Percentiles rank a stretch among this genome's conserved stretches.
Evolutionary conservation across 2,888 invertebrate species (phyloP).

Genomic region (Phlogophora meticulosa): DNA sequence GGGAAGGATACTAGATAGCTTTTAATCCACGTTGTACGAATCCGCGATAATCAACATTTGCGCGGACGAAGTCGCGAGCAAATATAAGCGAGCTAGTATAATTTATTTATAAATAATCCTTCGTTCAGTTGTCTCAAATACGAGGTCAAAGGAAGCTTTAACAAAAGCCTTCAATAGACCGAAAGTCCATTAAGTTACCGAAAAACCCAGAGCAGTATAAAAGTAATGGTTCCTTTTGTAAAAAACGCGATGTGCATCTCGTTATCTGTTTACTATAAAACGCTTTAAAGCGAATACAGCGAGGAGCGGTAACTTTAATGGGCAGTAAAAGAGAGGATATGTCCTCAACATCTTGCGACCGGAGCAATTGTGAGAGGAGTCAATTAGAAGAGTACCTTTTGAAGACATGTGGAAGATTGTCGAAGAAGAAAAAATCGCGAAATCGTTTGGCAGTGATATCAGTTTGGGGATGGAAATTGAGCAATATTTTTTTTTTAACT

Average conservation of each 20-base stretch:
- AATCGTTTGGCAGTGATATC: too few species aligned
- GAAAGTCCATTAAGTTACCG: constrained; percentile 29
- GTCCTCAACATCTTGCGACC: constrained; percentile 22
- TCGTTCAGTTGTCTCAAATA: not conserved
- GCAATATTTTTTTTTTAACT: too few species aligned
- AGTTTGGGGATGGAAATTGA: too few species aligned
- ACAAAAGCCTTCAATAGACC: constrained; percentile 20
- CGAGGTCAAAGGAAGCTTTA: constrained; percentile 2
- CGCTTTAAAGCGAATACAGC: constrained; percentile 39
- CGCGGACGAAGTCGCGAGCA: too few species aligned
- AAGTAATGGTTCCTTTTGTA: constrained; percentile 31
- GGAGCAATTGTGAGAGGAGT: not conserved
- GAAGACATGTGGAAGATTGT: not conserved
- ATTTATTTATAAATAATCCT: too few species aligned
- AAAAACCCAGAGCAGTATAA: constrained; percentile 24
- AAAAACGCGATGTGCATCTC: constrained; percentile 39
- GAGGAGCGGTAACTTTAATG: constrained; percentile 58
- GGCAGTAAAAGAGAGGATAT: constrained; percentile 57
- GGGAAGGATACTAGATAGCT: too few species aligned
- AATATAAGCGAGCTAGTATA: too few species aligned
- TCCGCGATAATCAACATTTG: too few species aligned
- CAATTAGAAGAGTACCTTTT: constrained; percentile 12
- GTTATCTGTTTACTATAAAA: constrained; percentile 59
- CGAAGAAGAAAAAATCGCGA: too few species aligned
- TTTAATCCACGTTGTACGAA: too few species aligned